Conservation (phyloP, 2,797 vertebrate genomes). For the Botia almorhae region DNA sequence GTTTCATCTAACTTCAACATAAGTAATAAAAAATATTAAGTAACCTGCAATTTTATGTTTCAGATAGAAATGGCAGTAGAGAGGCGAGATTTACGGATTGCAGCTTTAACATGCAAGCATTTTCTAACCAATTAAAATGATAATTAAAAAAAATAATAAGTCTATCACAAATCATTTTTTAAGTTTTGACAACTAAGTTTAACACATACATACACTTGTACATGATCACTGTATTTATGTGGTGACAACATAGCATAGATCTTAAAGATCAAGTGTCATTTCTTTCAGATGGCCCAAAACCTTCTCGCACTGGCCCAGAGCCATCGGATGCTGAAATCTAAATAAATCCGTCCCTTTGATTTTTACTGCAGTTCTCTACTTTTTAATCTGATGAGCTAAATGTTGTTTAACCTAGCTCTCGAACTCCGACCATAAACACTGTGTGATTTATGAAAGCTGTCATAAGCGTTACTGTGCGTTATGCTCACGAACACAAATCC, state of each 20-base stretch:
- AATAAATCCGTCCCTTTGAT: not conserved
- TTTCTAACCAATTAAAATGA: too few species aligned
- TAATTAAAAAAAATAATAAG: too few species aligned
- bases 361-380: constrained; percentile 14
- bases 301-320: not conserved
- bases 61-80: too few species aligned
- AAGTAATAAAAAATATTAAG: too few species aligned
- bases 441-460: constrained; percentile 54
- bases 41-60: too few species aligned
- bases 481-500: constrained; percentile 52
- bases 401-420: constrained; percentile 48
- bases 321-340: not conserved
- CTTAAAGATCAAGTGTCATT: not conserved
- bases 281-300: not conserved
- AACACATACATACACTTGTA: not conserved
- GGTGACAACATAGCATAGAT: not conserved
- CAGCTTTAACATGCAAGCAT: too few species aligned
- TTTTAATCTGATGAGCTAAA: constrained; percentile 45
- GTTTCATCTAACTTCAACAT: too few species aligned
- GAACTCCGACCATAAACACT: constrained; percentile 46
- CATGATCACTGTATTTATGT: not conserved
- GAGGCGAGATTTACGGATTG: too few species aligned
- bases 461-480: constrained; percentile 35
- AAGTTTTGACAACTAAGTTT: too few species aligned
- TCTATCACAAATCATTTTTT: too few species aligned